Conservation (phyloP, 2,113 vertebrate species). For the Lophochroa leadbeateri region DNA sequence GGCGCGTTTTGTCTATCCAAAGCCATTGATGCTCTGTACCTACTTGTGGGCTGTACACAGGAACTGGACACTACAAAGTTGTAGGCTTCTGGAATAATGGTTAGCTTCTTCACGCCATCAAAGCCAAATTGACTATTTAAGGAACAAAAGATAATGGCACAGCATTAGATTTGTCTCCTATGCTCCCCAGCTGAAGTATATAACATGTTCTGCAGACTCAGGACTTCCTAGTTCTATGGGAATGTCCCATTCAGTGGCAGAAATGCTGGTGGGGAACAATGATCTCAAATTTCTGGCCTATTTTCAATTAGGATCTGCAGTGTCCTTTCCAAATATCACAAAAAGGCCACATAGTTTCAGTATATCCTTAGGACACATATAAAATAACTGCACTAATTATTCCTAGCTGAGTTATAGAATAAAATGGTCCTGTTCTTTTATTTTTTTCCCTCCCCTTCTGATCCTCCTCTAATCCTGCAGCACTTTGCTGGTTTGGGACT, state of each 20-base stretch:
- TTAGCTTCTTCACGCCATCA: background rate
- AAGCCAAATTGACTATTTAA: background rate
- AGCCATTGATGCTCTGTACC: background rate
- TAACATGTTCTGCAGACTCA: background rate
- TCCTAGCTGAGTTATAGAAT: background rate
- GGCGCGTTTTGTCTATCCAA: background rate
- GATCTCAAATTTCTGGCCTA: background rate
- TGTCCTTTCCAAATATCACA: background rate
- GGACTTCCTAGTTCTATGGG: background rate
- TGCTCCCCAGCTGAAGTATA: rapidly evolving
- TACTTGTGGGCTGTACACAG: background rate
- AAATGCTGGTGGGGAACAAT: background rate
- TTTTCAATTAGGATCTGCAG: background rate
- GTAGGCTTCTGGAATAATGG: background rate
- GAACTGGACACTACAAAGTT: background rate
- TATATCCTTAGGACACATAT: background rate
- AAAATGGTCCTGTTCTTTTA: background rate
- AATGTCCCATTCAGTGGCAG: background rate
- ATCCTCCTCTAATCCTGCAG: background rate
- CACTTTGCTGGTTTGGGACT: background rate
- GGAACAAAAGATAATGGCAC: background rate
- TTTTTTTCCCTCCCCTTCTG: background rate
- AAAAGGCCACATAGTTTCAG: background rate
- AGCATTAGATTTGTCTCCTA: background rate
- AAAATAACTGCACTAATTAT: slow-evolving; percentile 17